phyloP scores from a whole-genome alignment of 2,888 invertebrate species.

The Oscheius sp. region DNA sequence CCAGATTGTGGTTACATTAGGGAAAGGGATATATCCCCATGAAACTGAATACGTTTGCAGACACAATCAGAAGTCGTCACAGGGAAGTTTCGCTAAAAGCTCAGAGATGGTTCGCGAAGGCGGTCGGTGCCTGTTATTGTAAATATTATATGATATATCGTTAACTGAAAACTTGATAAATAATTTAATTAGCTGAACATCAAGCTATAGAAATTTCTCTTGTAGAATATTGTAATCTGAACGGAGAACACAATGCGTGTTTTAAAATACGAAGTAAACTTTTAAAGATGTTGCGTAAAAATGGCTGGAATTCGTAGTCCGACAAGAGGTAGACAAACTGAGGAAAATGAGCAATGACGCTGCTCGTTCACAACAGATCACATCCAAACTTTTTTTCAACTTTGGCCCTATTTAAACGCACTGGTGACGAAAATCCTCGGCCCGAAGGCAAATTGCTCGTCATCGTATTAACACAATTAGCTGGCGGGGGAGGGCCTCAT shows the following conservation, averaged over 20 bases:
- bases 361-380: constrained; percentile 14
- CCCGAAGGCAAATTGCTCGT: constrained; percentile 22
- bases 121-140: no score
- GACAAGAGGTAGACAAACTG: constrained; percentile 13
- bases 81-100: no score
- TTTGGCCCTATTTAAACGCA: constrained; percentile 8
- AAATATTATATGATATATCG: no score
- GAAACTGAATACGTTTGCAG: no score
- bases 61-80: no score
- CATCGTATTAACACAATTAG: constrained; percentile 31
- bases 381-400: background rate
- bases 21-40: background rate
- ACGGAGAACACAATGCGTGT: no score
- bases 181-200: no score
- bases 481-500: constrained; percentile 8
- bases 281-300: constrained; percentile 8
- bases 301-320: constrained; percentile 1
- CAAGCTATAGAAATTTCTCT: no score
- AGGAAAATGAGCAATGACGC: constrained; percentile 20
- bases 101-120: no score
- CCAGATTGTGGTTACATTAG: background rate
- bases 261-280: background rate
- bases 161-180: no score
- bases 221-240: no score
- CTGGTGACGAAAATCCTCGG: constrained; percentile 19